Percentiles rank a stretch among this genome's conserved stretches.
Conservation (phyloP, 2,888 invertebrate genomes). For the Aleiodes alternator region DNA sequence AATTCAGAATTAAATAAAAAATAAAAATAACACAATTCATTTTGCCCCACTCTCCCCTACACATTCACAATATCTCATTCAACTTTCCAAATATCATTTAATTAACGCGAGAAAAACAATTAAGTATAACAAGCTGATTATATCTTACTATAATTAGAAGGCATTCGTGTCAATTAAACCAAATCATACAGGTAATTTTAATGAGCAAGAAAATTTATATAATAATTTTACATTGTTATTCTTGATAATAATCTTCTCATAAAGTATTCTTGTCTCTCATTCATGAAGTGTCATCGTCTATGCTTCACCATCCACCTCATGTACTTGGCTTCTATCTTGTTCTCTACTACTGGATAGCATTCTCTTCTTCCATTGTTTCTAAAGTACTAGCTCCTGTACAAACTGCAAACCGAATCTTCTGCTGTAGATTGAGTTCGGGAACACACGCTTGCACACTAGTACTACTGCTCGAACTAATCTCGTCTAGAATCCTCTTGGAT, state of each 20-base stretch:
- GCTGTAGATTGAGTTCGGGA: conserved; percentile 65
- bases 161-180: no score
- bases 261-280: conserved; percentile 40
- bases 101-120: no score
- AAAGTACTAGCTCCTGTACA: conserved; percentile 45
- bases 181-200: no score
- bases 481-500: conserved; percentile 40
- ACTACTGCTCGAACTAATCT: conserved; percentile 63
- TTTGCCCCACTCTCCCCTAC: no score
- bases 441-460: conserved; percentile 57
- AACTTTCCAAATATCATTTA: no score
- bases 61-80: no score
- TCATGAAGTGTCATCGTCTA: conserved; percentile 25
- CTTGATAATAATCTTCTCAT: conserved; percentile 26
- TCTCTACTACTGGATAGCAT: conserved; percentile 26
- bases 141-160: no score
- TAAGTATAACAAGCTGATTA: no score
- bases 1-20: no score
- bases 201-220: not conserved
- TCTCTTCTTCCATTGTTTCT: conserved; percentile 16
- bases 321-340: conserved; percentile 30
- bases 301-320: conserved; percentile 32
- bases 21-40: no score
- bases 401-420: conserved; percentile 65
- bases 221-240: conserved; percentile 4